Percentiles rank a stretch among this genome's conserved stretches.
Evolutionary conservation across 2,113 vertebrate species (phyloP).

Genomic region (Eulemur macaco): DNA sequence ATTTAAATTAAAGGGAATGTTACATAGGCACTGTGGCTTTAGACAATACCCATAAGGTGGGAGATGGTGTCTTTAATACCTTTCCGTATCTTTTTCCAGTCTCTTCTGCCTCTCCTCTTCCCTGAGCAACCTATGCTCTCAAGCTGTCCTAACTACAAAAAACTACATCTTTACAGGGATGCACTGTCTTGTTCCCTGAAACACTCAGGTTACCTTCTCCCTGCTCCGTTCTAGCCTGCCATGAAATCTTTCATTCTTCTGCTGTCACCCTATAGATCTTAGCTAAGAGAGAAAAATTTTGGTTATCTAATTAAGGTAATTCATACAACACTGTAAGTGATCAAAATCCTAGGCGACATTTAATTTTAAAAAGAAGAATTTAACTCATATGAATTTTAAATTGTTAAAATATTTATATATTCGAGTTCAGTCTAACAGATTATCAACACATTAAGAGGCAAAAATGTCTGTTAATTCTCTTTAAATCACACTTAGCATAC

Average conservation of each 20-base stretch:
- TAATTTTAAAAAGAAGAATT: slow-evolving; percentile 17
- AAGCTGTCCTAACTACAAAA: neutral
- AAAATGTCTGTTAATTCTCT: neutral
- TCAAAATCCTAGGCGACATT: neutral
- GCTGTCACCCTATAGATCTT: neutral
- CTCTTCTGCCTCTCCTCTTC: neutral
- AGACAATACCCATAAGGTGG: neutral
- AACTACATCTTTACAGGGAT: neutral
- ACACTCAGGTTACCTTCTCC: neutral
- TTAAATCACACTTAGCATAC: neutral
- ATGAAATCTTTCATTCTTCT: neutral
- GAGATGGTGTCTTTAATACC: neutral
- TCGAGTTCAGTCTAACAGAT: neutral
- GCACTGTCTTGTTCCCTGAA: neutral
- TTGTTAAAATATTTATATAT: neutral
- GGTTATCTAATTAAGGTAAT: neutral
- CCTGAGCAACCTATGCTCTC: neutral
- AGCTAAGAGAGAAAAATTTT: neutral
- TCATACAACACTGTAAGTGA: neutral
- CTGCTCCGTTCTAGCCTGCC: neutral
- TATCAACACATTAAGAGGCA: neutral
- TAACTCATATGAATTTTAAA: neutral
- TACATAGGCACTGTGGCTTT: neutral
- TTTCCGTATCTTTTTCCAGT: neutral
- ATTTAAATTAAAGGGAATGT: neutral